Base-by-base conservation (phyloP, 2,797 vertebrate genomes). In the Sus cebifrons region DNA sequence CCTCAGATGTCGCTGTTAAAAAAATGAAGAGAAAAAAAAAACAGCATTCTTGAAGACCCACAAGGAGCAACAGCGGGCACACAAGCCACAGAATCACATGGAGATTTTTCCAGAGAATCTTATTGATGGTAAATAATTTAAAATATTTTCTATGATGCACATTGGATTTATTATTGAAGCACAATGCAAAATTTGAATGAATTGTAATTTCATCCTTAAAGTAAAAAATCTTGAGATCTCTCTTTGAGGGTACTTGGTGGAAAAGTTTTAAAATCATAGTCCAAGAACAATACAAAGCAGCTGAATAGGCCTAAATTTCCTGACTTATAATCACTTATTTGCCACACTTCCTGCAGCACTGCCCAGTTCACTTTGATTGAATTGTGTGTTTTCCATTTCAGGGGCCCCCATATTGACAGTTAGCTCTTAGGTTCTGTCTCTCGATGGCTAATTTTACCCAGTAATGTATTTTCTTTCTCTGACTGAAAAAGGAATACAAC, bases 381-480 rank as follows among this genome's bases (percentile, higher is more conserved):
- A 93, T 8, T 25, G 11, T 40, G 14, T 52, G 2, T 86, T 82
- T 83, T 84, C 54, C 86, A 64, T 93, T 67, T 86, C 64, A 49
- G 70, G 71, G 96, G 16, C 11, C 64, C 15, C 15, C 27, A 6
- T 62, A 23, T 75, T 84, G 62, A 49, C 36, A 89, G 44, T 58
- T 90, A 73, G 29, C 25, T 81, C n/a, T 87, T 87, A 91, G 29
- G 49, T 68, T 89, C 27, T 20, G 14, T 79, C 74, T 62, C 1
- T 75, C 82, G 9, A 54, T n/a, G 87, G n/a, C 25, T 62, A 87
- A 95, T 90, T 92, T 96, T 82, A 79, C 67, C 32, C 44, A 44
- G 68, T 15, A 94, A 81, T 85, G 40, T 84, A 81, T 91, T 95
- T n/a, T 86, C 60, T 95, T 88, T 62, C 62, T 93, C 86, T 85